A percentile compares a stretch with the other conserved stretches of the same genome.
phyloP scores from a whole-genome alignment of 2,888 invertebrate species.

The Oasisia sp. region DNA sequence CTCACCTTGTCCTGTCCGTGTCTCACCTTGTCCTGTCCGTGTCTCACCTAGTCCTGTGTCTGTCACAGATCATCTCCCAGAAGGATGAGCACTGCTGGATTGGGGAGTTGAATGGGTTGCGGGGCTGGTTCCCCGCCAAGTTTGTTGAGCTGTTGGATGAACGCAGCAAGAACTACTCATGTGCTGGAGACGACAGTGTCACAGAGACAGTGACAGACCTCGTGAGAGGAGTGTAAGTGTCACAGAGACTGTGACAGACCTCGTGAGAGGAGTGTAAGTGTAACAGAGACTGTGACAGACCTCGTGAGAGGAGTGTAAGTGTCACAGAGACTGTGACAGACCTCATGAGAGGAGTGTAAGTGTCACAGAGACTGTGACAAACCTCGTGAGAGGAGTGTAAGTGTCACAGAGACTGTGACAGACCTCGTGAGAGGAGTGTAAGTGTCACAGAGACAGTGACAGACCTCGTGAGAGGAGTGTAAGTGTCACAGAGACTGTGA shows the following conservation, averaged over 20 bases:
- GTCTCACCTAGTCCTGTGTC: background rate
- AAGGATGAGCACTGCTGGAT: constrained; percentile 99
- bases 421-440: constrained; percentile 90
- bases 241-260: constrained; percentile 95
- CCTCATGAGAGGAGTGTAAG: constrained; percentile 88
- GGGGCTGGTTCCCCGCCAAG: constrained; percentile 95
- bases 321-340: constrained; percentile 97
- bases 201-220: constrained; percentile 96
- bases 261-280: constrained; percentile 89
- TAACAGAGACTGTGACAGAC: constrained; percentile 96
- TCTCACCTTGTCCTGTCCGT: background rate
- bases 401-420: constrained; percentile 94
- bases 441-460: constrained; percentile 96
- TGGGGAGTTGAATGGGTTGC: constrained; percentile 92
- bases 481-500: constrained; percentile 93
- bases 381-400: constrained; percentile 89
- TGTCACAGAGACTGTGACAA: constrained; percentile 95
- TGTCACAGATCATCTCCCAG: constrained; percentile 79
- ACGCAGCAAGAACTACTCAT: constrained; percentile 77
- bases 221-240: constrained; percentile 82
- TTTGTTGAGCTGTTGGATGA: constrained; percentile 97
- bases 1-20: too few species aligned
- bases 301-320: constrained; percentile 88
- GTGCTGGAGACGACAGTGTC: constrained; percentile 91
- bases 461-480: constrained; percentile 90